Evolutionary conservation across 2,888 invertebrate genomes (phyloP), one percentile per base, ranked within the genome.

Genomic region (Calameuta filiformis): DNA sequence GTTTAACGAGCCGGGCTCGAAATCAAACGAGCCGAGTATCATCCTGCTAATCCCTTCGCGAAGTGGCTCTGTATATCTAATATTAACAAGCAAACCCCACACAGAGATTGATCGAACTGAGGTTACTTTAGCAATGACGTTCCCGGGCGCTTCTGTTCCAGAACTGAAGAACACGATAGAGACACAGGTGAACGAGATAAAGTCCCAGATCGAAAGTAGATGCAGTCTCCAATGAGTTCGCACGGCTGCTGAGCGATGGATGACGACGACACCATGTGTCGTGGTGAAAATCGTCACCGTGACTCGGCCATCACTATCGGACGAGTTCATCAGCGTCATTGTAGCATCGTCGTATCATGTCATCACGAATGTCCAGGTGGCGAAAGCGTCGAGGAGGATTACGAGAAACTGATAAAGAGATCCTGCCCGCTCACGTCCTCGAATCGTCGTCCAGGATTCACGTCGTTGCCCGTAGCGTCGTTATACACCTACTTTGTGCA

Each of bases 111-210:
- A 56, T 0, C 6, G 23, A 56, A 23, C 56, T 9, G 9, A 56
- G 56, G 56, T 56, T 56, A 56, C 23, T 56, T 23, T 23, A 56
- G 56, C 23, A 56, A 56, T 56, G 23, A 56, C 34, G n/a, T 74
- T 73, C 80, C 76, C 73, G 78, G 73, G 80, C 56, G 77, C 78
- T 75, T 84, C 71, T 84, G 84, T 96, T 96, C 88, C 96, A 98
- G 98, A 98, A 94, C 94, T 98, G 95, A 98, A 98, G 95, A 98
- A 98, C 94, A 96, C 97, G 94, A 96, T 98, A 95, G 98, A 98
- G 94, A 96, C 97, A 93, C 98, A 98, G 95, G 97, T 98, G 94
- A 98, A 96, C 93, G 98, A 98, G 95, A 94, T 98, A 93, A 98
- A 98, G 94, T 95, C 97, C 92, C 97, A 97, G 94, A 96, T 98